Percentiles rank a stretch among this genome's conserved stretches.
These are phyloP conservation scores for Phrynosoma blainvillii DNA, from an alignment of 2,113 vertebrate genomes.

Conservation along the genomic window DNA sequence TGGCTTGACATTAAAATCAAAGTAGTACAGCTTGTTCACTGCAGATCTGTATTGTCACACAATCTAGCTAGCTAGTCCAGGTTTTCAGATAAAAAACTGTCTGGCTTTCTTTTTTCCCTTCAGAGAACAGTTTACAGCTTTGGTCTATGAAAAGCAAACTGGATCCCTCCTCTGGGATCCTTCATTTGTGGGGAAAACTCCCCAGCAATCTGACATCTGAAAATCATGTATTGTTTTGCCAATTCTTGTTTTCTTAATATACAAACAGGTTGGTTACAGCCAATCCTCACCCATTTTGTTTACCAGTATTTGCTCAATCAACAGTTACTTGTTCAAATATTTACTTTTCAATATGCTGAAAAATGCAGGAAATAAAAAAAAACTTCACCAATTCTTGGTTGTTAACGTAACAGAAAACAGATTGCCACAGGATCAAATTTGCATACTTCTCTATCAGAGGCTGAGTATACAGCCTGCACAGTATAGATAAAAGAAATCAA, in stretches of 20 bases:
- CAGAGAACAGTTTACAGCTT: background rate
- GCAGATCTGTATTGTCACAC: background rate
- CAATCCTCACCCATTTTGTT: background rate
- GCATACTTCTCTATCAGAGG: background rate
- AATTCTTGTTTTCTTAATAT: background rate
- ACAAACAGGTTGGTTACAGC: background rate
- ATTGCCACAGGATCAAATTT: background rate
- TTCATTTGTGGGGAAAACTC: background rate
- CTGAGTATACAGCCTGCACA: too few species aligned
- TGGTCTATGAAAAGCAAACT: slow-evolving; percentile 6
- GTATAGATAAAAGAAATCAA: background rate
- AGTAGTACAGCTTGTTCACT: background rate
- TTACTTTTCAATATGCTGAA: background rate
- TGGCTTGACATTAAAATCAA: background rate
- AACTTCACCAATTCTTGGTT: background rate
- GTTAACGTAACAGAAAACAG: background rate
- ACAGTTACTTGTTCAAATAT: background rate
- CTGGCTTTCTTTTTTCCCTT: slow-evolving; percentile 6
- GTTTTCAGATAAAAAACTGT: background rate
- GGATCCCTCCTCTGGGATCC: background rate
- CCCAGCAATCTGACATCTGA: background rate
- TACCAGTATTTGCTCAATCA: background rate
- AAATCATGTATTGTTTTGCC: background rate
- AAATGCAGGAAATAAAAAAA: background rate
- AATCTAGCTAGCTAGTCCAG: background rate